Evolutionary conservation across 2,888 invertebrate species (phyloP), one percentile per base, ranked within the genome.

Genomic region (Mimumesa dahlbomi): DNA sequence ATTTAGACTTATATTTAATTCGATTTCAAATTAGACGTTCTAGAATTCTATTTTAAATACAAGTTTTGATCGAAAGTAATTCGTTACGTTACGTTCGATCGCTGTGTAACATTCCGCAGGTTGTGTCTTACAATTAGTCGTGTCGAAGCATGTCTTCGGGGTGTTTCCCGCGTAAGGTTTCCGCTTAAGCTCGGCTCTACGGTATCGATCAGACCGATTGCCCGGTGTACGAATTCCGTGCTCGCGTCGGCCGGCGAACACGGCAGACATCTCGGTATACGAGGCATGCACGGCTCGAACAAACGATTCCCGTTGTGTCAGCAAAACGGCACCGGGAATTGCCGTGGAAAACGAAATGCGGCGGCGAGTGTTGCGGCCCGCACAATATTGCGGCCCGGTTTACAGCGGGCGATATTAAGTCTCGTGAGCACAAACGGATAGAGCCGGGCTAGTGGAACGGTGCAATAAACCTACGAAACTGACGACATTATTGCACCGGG

Each of bases 331-430:
- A 53, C 38, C 38, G 50, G 42, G 54, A 50, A 63, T 62, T 49
- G 50, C 66, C 56, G 58, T 49, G 64, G 59, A 52, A n/a, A 58
- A 65, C 68, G 64, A 43, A 58, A 64, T 49, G 42, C 59, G 16
- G 31, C 13, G 19, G 21, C 5, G 29, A 21, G 1, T 16, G 22
- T 50, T 29, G 31, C 13, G 43, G 31, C 42, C 31, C 29, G 42
- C 52, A 13, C 49, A 48, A 73, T 70, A 72, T 73, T 68, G 59
- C 73, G 49, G 36, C 34, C 46, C 25, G 57, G 43, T 61, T 75
- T 67, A 59, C 71, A 67, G 18, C 59, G 52, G 56, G 43, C 53
- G 71, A 71, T 75, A 75, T 75, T 73, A 73, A 69, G 64, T 70
- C 64, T 58, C 65, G 36, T 18, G 21, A 13, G 14, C 19, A 46